phyloP scores from a whole-genome alignment of 2,888 invertebrate genomes.

The Lymantria dispar region DNA sequence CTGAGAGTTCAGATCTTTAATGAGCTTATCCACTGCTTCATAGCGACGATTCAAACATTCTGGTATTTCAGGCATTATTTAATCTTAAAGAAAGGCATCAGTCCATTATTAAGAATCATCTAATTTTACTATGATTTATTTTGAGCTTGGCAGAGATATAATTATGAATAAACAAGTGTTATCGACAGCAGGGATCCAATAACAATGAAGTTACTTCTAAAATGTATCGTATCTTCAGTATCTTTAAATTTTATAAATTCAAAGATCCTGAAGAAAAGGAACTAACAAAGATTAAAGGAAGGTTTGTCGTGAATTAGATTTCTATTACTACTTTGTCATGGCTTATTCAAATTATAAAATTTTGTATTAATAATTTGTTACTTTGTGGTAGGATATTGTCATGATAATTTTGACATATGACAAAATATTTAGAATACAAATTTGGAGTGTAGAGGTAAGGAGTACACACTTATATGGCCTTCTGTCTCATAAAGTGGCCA shows the following conservation, averaged over 20 bases:
- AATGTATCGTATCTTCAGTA: too few species aligned
- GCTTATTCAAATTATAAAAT: constrained; percentile 3
- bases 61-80: constrained; percentile 52
- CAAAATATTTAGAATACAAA: too few species aligned
- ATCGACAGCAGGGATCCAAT: too few species aligned
- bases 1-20: constrained; percentile 43
- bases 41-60: constrained; percentile 60
- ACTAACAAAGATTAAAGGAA: not conserved
- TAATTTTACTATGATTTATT: too few species aligned
- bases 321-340: constrained; percentile 27
- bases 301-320: not conserved
- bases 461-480: too few species aligned
- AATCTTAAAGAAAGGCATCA: too few species aligned
- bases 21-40: constrained; percentile 51
- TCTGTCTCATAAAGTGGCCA: too few species aligned
- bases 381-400: constrained; percentile 19
- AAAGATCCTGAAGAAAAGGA: not conserved
- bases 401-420: constrained; percentile 13
- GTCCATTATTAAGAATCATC: not conserved
- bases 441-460: too few species aligned
- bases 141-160: too few species aligned
- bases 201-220: too few species aligned
- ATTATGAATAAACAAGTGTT: too few species aligned
- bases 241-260: too few species aligned
- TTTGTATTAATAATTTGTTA: constrained; percentile 6